Evolutionary conservation across 2,888 invertebrate species (phyloP).

Genomic region (Idaea dimidiata): DNA sequence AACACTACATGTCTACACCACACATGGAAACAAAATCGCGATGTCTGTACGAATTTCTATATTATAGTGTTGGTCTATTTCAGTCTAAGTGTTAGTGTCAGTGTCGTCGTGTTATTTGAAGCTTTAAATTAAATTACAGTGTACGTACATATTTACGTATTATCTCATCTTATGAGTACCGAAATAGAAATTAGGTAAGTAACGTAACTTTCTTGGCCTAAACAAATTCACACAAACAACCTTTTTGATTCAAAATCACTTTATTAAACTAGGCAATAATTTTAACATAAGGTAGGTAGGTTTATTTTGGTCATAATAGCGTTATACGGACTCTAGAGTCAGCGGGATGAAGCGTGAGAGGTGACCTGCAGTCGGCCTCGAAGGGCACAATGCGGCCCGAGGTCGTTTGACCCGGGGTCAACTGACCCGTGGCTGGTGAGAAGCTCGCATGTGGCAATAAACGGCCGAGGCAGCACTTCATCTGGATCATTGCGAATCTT

Average conservation of each 20-base stretch:
- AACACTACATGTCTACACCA: too few species aligned
- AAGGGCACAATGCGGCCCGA: constrained; percentile 48
- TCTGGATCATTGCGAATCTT: constrained; percentile 70
- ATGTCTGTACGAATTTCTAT: too few species aligned
- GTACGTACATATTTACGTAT: too few species aligned
- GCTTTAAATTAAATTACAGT: too few species aligned
- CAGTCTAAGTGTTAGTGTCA: too few species aligned
- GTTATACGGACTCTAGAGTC: constrained; percentile 58
- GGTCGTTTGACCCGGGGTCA: constrained; percentile 30
- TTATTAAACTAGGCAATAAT: background rate
- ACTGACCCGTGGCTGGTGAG: constrained; percentile 29
- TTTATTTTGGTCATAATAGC: constrained; percentile 50
- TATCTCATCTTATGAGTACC: too few species aligned
- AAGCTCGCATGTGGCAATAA: constrained; percentile 52
- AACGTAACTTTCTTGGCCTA: background rate
- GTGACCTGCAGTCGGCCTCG: constrained; percentile 60
- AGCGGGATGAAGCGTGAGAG: constrained; percentile 64
- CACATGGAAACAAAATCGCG: too few species aligned
- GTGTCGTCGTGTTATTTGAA: too few species aligned
- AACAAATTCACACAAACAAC: background rate
- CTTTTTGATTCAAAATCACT: constrained; percentile 5
- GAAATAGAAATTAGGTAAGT: too few species aligned
- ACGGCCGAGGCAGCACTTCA: constrained; percentile 66
- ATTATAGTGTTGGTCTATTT: too few species aligned
- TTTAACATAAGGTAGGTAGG: constrained; percentile 1